Conservation (phyloP, 2,113 vertebrate species). For the Apistogramma diplotaenia region DNA sequence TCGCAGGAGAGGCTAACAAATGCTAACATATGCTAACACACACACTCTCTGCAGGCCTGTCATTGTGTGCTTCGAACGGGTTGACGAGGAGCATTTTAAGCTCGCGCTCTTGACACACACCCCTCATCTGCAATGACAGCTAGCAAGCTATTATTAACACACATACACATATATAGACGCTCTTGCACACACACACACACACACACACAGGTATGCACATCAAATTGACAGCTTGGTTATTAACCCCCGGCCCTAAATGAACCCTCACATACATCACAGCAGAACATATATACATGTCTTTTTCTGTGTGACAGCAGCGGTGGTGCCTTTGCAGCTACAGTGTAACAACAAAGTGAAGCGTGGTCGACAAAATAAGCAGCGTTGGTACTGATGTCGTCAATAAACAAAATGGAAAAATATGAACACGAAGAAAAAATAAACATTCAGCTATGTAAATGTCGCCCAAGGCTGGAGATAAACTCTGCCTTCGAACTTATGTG, state of each 20-base stretch:
- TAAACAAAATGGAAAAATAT: not conserved
- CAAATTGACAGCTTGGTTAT: conserved; percentile 52
- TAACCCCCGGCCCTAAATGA: conserved; percentile 39
- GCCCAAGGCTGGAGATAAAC: not conserved
- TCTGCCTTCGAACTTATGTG: not conserved
- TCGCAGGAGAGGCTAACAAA: not conserved
- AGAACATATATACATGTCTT: not conserved
- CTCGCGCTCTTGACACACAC: conserved; percentile 43
- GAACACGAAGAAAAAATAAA: not conserved
- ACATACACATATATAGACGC: conserved; percentile 8
- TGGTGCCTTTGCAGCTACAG: not conserved
- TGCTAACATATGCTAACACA: conserved; percentile 22
- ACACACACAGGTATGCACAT: conserved; percentile 43
- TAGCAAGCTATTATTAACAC: conserved; percentile 56
- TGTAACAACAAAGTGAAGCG: conserved; percentile 15
- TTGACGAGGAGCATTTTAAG: conserved; percentile 55
- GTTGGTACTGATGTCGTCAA: fast-evolving
- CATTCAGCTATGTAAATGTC: not conserved
- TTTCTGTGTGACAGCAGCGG: not conserved
- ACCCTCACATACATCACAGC: conserved; percentile 33
- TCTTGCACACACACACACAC: not conserved
- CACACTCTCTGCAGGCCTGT: conserved; percentile 29
- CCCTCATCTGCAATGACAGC: conserved; percentile 57
- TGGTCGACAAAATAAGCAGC: not conserved
- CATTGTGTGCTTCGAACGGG: conserved; percentile 8